A percentile compares a stretch with the other conserved stretches of the same genome.
Conservation (phyloP, 1,140 invertebrate genomes). For the Branchinecta lynchi region DNA sequence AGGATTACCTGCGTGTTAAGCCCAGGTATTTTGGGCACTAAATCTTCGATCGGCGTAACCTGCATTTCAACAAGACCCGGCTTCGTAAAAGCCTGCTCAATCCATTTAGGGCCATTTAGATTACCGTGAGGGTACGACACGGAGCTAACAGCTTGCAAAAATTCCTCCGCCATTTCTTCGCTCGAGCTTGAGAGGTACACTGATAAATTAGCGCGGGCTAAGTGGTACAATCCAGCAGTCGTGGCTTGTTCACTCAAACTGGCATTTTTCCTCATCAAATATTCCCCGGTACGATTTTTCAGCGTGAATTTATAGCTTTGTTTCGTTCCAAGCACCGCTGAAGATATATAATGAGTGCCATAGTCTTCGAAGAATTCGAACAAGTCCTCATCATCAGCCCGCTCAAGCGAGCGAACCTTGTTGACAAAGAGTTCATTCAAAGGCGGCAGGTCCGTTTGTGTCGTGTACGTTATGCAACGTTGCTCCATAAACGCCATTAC, state of each 20-base stretch:
- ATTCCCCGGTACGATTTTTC: slow-evolving; percentile 7
- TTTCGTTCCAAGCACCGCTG: slow-evolving; percentile 13
- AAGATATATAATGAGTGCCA: slow-evolving; percentile 15
- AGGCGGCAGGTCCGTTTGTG: slow-evolving; percentile 7
- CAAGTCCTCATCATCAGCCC: slow-evolving; percentile 14
- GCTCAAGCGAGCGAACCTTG: slow-evolving; percentile 4
- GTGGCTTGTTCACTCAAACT: slow-evolving; percentile 1
- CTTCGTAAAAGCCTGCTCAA: background rate
- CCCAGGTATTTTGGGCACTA: slow-evolving; percentile 11
- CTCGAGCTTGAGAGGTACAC: slow-evolving; percentile 14
- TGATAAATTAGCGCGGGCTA: slow-evolving; percentile 16
- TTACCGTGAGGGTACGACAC: background rate
- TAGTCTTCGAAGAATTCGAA: slow-evolving; percentile 16
- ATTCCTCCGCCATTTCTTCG: slow-evolving; percentile 14
- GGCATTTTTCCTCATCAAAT: background rate
- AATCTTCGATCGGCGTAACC: slow-evolving; percentile 10
- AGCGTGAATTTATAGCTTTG: slow-evolving; percentile 13
- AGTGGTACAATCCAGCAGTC: slow-evolving; percentile 13
- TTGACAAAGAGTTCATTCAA: slow-evolving; percentile 13
- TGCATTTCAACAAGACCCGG: slow-evolving; percentile 15
- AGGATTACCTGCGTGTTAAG: background rate
- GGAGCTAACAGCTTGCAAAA: background rate
- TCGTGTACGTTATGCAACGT: slow-evolving; percentile 11
- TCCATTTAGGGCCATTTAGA: slow-evolving; percentile 13
- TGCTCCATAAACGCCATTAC: slow-evolving; percentile 12